phyloP scores from a whole-genome alignment of 2,888 invertebrate genomes.

The Leucozona laternaria region DNA sequence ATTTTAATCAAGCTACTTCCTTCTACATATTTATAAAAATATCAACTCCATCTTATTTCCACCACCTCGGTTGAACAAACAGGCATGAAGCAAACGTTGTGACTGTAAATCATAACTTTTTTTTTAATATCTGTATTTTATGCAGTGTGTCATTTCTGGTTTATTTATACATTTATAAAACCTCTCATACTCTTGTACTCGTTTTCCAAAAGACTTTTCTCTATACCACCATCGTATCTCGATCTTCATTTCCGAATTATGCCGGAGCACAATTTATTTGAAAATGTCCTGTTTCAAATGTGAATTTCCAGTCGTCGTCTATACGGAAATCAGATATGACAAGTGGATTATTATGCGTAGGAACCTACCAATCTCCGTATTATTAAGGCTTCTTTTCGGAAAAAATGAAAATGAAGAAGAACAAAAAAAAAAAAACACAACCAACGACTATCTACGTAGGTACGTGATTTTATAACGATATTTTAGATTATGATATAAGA shows the following conservation, averaged over 20 bases:
- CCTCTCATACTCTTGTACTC: background rate
- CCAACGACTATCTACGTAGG: background rate
- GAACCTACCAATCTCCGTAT: conserved; percentile 25
- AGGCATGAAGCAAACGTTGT: background rate
- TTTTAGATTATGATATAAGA: conserved; percentile 3
- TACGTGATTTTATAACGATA: conserved; percentile 30
- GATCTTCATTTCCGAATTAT: conserved; percentile 7
- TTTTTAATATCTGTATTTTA: conserved; percentile 18
- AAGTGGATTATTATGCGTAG: conserved; percentile 32
- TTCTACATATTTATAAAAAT: conserved; percentile 6
- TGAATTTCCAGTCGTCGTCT: conserved; percentile 24
- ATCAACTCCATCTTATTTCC: background rate
- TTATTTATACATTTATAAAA: conserved; percentile 13
- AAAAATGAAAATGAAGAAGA: background rate
- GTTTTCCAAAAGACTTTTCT: background rate
- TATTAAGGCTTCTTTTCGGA: background rate
- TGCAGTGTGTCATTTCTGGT: conserved; percentile 3
- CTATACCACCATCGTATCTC: background rate
- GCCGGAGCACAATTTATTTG: conserved; percentile 1
- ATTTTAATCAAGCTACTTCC: conserved; percentile 1
- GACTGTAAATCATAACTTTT: background rate
- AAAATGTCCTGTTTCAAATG: conserved; percentile 26
- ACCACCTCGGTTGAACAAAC: background rate
- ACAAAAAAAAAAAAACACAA: background rate
- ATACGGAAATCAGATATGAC: conserved; percentile 28